Evolutionary conservation across 1,140 invertebrate species (phyloP).

Genomic region (Arctopsyche grandis): DNA sequence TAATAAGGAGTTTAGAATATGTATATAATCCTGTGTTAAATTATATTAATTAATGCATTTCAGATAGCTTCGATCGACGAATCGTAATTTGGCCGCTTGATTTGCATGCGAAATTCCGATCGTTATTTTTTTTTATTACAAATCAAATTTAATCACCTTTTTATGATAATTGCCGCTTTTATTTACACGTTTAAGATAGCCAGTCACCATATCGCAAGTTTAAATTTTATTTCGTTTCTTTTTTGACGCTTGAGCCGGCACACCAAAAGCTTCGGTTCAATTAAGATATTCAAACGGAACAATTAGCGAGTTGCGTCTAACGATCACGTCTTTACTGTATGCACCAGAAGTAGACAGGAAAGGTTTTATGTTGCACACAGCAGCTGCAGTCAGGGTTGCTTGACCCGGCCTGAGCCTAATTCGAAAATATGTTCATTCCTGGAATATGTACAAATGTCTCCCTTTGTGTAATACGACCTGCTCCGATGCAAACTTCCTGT

Average conservation of each 20-base stretch:
- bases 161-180: too few relatives aligned
- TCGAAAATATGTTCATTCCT: slow-evolving; percentile 12
- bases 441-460: not conserved
- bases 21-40: too few relatives aligned
- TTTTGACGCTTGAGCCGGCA: not conserved
- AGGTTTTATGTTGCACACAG: not conserved
- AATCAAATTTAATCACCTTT: too few relatives aligned
- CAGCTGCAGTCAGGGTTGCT: slow-evolving; percentile 36
- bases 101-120: too few relatives aligned
- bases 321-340: not conserved
- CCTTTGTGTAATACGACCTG: not conserved
- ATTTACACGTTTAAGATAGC: too few relatives aligned
- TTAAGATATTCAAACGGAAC: slow-evolving; percentile 37
- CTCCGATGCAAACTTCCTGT: too few relatives aligned
- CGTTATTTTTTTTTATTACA: too few relatives aligned
- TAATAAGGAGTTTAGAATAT: too few relatives aligned
- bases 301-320: slow-evolving; percentile 46
- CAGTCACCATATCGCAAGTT: too few relatives aligned
- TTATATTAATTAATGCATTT: too few relatives aligned
- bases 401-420: slow-evolving; percentile 39
- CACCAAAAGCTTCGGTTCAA: slow-evolving; percentile 23
- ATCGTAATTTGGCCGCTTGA: too few relatives aligned
- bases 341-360: not conserved
- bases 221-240: not conserved
- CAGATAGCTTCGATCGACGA: too few relatives aligned